phyloP scores from a whole-genome alignment of 2,888 invertebrate species.

The Linnaemya tessellans region DNA sequence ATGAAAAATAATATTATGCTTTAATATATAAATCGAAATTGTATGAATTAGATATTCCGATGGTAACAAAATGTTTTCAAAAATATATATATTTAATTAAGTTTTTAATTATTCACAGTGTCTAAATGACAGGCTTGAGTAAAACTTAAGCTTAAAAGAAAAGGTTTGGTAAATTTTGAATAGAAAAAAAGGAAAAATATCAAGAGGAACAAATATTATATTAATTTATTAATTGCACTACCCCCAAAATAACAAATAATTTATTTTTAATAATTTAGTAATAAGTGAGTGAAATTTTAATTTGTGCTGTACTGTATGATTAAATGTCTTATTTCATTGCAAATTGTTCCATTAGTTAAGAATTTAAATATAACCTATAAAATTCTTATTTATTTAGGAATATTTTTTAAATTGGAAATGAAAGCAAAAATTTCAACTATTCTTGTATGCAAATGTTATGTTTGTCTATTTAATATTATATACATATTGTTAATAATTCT shows the following conservation, averaged over 20 bases:
- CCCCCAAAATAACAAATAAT: constrained; percentile 3
- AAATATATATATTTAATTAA: too few species aligned
- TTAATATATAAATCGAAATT: too few species aligned
- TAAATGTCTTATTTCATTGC: constrained; percentile 36
- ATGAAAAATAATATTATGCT: too few species aligned
- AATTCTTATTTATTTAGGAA: constrained; percentile 23
- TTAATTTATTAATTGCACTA: constrained; percentile 16
- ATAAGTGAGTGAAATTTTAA: constrained; percentile 27
- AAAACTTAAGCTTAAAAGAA: not conserved
- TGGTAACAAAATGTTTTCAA: too few species aligned
- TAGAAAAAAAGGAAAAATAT: not conserved
- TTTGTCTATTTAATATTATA: constrained; percentile 47
- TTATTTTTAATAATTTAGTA: constrained; percentile 25
- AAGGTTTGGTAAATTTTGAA: not conserved
- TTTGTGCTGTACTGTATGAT: constrained; percentile 27
- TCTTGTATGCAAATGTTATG: constrained; percentile 49
- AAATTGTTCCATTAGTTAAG: constrained; percentile 45
- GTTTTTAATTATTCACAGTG: too few species aligned
- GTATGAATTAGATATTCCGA: too few species aligned
- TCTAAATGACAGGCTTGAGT: not conserved
- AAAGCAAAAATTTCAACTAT: not conserved
- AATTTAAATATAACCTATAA: not conserved
- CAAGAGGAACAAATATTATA: not conserved
- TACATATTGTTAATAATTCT: constrained; percentile 40
- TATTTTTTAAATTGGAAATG: constrained; percentile 17